These are phyloP conservation scores for Tiliqua scincoides DNA, from an alignment of 2,113 vertebrate genomes.

Conservation along the genomic window DNA sequence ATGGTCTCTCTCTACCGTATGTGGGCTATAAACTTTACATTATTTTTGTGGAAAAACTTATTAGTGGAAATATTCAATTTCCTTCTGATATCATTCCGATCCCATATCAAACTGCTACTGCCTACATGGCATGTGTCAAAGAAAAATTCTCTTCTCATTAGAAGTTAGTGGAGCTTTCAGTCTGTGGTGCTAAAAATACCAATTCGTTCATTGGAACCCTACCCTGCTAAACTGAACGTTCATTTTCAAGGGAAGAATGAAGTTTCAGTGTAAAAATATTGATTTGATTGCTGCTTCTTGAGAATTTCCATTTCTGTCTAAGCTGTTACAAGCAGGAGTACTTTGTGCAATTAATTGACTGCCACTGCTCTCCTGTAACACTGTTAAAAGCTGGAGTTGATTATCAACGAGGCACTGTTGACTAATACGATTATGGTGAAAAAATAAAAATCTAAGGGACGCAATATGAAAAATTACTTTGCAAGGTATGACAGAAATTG, in stretches of 20 bases:
- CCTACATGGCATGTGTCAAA: conserved; percentile 3
- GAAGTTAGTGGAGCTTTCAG: conserved; percentile 56
- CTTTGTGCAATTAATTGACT: conserved; percentile 35
- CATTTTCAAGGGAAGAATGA: conserved; percentile 52
- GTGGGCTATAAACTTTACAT: not conserved
- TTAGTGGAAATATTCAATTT: conserved; percentile 38
- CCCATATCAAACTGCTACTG: conserved; percentile 27
- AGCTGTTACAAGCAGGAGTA: not conserved
- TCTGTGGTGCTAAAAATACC: conserved; percentile 47
- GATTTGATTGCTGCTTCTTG: not conserved
- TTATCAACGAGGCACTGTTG: not conserved
- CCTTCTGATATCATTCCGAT: conserved; percentile 36
- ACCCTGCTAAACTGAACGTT: conserved; percentile 53
- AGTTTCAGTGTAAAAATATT: conserved; percentile 33
- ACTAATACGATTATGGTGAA: conserved; percentile 16
- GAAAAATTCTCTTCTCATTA: conserved; percentile 58
- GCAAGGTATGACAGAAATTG: conserved; percentile 24
- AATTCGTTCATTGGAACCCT: conserved; percentile 42
- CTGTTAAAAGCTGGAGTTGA: not conserved
- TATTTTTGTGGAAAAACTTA: conserved; percentile 29
- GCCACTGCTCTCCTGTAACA: not conserved
- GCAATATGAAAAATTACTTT: conserved; percentile 21
- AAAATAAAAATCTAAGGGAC: conserved; percentile 43
- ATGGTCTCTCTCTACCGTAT: not conserved
- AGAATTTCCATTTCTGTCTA: not conserved